Evolutionary conservation across 2,113 vertebrate genomes (phyloP), one percentile per base, ranked within the genome.

Genomic region (Bubo bubo): DNA sequence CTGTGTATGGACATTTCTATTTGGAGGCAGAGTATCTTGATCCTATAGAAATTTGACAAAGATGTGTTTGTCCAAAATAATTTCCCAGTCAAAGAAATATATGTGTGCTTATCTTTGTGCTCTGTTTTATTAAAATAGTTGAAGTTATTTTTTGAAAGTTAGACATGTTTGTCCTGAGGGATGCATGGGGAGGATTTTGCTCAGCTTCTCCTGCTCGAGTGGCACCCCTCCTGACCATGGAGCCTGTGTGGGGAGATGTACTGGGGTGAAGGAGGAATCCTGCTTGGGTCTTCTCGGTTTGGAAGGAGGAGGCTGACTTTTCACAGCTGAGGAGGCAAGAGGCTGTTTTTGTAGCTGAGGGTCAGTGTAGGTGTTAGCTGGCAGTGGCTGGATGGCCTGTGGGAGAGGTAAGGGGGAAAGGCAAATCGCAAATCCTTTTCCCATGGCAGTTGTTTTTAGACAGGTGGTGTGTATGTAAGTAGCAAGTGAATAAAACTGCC

Each of bases 381-480:
- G 45, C 21, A 17, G 45, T 14, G 28, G 34, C 55, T 39, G 16
- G 17, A 3, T 66, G 67, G 35, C 19, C 2, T 9, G 35, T 17
- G 56, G 50, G 45, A 66, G n/a, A 64, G 39, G 23, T 59, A 34
- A 59, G 35, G 16, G 32, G 64, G 50, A 53, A 62, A 77, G 47
- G 52, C 53, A 73, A 34, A 41, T 8, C 15, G 17, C 34, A 53
- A 53, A 24, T 87, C 30, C 12, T 68, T 63, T 50, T 24, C 14
- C 5, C 6, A 1, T 10, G 21, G 22, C 0, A 0, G 3, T 34
- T 50, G 9, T 17, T 76, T 83, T 70, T 37, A 81, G 30, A 39
- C 64, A 79, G 70, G n/a, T 1, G 1, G 4, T 68, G 14, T 43
- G 14, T 39, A 3, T 19, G 4, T 27, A 35, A 35, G 4, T n/a